Conservation (phyloP, 2,888 invertebrate species). For the Nomada hirtipes region DNA sequence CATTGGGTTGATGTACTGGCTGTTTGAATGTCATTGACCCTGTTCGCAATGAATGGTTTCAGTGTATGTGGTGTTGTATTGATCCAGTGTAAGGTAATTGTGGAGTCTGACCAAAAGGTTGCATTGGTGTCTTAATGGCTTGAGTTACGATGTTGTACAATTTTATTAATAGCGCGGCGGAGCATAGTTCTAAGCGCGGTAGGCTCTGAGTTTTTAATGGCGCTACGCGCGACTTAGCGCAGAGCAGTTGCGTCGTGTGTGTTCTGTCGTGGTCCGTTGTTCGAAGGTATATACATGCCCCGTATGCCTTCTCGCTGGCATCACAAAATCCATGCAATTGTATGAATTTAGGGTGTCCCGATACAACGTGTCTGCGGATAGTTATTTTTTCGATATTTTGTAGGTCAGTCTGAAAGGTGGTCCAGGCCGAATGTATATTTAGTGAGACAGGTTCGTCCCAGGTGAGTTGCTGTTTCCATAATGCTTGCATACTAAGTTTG, state of each 20-base stretch:
- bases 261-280: neutral
- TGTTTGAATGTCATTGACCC: constrained; percentile 11
- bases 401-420: neutral
- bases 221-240: constrained; percentile 6
- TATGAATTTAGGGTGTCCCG: neutral
- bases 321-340: constrained; percentile 8
- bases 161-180: neutral
- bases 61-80: neutral
- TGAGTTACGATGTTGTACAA: neutral
- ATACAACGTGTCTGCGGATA: neutral
- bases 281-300: neutral
- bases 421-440: neutral
- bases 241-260: neutral
- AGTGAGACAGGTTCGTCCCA: neutral
- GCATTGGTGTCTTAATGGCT: neutral
- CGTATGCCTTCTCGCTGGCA: constrained; percentile 10
- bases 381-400: neutral
- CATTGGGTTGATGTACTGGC: neutral
- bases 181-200: neutral
- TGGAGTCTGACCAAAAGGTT: constrained; percentile 10
- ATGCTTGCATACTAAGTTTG: no score
- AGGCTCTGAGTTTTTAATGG: constrained; percentile 6
- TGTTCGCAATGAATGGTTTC: constrained; percentile 20
- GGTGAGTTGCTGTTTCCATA: no score
- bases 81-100: neutral